Evolutionary conservation across 1,140 invertebrate genomes (phyloP).

Genomic region (Drosophila subobscura): DNA sequence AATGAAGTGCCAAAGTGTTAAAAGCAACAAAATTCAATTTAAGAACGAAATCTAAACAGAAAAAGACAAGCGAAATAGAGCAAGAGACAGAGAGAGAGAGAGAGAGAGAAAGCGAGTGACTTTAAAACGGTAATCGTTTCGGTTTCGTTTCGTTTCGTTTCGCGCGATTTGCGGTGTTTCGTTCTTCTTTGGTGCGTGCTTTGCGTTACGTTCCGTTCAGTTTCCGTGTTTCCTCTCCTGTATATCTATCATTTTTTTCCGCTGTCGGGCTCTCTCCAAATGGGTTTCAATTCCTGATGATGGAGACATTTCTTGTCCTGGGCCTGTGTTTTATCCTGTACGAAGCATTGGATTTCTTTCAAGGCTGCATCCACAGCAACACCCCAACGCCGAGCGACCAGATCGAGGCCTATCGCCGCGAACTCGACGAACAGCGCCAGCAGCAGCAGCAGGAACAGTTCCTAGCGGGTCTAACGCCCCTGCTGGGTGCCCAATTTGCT

Average conservation of each 20-base stretch:
- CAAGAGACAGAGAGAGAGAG: neutral
- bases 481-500: slow-evolving; percentile 74
- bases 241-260: slow-evolving; percentile 32
- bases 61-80: slow-evolving; percentile 31
- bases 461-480: slow-evolving; percentile 72
- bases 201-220: slow-evolving; percentile 15
- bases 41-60: slow-evolving; percentile 20
- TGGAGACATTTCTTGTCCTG: slow-evolving; percentile 84
- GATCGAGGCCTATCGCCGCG: slow-evolving; percentile 82
- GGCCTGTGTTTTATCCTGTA: slow-evolving; percentile 84
- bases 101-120: slow-evolving; percentile 2
- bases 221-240: slow-evolving; percentile 12
- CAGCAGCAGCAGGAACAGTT: slow-evolving; percentile 83
- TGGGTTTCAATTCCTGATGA: slow-evolving; percentile 82
- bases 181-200: slow-evolving; percentile 9
- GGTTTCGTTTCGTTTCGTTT: slow-evolving; percentile 25
- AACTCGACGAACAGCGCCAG: slow-evolving; percentile 82
- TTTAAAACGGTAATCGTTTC: slow-evolving; percentile 12
- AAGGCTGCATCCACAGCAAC: slow-evolving; percentile 83
- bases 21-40: slow-evolving; percentile 52
- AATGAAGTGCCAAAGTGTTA: slow-evolving; percentile 75
- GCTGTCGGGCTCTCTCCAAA: slow-evolving; percentile 50
- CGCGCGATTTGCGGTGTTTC: slow-evolving; percentile 17
- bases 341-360: slow-evolving; percentile 84
- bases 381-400: slow-evolving; percentile 74